A percentile compares a stretch with the other conserved stretches of the same genome.
Conservation (phyloP, 2,113 vertebrate species). For the Sinosuthora webbiana region DNA sequence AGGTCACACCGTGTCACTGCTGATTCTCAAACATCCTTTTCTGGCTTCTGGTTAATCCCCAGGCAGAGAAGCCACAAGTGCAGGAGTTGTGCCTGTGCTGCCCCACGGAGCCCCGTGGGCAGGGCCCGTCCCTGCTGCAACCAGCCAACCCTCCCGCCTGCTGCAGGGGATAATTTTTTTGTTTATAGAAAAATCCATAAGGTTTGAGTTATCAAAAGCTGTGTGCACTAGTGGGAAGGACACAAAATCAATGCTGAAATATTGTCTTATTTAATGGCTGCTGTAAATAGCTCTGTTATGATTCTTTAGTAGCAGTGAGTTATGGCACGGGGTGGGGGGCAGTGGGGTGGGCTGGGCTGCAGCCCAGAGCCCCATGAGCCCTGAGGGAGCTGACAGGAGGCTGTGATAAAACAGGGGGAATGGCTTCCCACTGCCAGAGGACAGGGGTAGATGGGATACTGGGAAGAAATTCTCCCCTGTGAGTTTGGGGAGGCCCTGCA, state of each 20-base stretch:
- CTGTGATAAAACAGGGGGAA: not conserved
- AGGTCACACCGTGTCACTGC: rapidly evolving
- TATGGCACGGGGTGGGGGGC: constrained; percentile 15
- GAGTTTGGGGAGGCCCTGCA: not conserved
- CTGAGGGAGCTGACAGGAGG: not conserved
- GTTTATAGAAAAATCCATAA: constrained; percentile 93
- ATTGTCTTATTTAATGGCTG: constrained; percentile 86
- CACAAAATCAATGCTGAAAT: constrained; percentile 91
- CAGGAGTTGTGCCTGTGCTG: not conserved
- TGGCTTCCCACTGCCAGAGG: not conserved
- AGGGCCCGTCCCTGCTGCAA: constrained; percentile 36
- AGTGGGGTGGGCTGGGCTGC: not conserved
- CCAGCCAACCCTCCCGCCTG: constrained; percentile 52
- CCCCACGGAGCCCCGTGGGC: not conserved
- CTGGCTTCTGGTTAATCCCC: not conserved
- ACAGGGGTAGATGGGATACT: not conserved
- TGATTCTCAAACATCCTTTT: not conserved
- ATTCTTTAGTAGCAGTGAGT: constrained; percentile 76
- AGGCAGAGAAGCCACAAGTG: not conserved
- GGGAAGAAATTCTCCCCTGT: not conserved
- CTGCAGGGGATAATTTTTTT: constrained; percentile 80
- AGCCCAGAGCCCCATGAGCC: not conserved
- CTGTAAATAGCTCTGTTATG: constrained; percentile 88
- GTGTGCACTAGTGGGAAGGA: constrained; percentile 68
- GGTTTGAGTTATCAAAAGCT: constrained; percentile 88